phyloP scores from a whole-genome alignment of 2,113 vertebrate species.

The Notarius quadriscutis region DNA sequence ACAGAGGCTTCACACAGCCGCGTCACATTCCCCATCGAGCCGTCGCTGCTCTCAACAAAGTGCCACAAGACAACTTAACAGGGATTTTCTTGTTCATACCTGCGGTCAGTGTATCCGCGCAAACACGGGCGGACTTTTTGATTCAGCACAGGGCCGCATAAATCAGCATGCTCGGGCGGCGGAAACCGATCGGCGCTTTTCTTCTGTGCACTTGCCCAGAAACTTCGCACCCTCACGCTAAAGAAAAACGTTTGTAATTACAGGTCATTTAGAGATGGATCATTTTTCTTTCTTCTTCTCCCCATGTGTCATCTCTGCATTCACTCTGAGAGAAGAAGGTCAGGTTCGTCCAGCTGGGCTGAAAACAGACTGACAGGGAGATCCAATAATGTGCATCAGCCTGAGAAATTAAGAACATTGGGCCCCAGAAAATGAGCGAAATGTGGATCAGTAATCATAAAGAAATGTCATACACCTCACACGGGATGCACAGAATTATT shows the following conservation, averaged over 20 bases:
- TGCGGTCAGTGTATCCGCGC: conserved; percentile 65
- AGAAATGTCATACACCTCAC: not conserved
- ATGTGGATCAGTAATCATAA: not conserved
- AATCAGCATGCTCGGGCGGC: conserved; percentile 21
- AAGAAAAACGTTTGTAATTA: conserved; percentile 50
- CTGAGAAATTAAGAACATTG: not conserved
- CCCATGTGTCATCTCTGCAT: conserved; percentile 34
- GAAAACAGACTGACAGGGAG: not conserved
- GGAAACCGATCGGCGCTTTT: conserved; percentile 38
- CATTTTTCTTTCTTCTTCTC: conserved; percentile 11
- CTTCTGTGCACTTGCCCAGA: conserved; percentile 34
- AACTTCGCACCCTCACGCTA: conserved; percentile 38
- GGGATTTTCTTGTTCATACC: conserved; percentile 85
- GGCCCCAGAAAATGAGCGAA: not conserved
- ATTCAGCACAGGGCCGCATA: conserved; percentile 49
- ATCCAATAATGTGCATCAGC: no score
- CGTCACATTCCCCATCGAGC: conserved; percentile 73
- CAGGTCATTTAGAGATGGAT: conserved; percentile 29
- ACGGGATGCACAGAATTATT: not conserved
- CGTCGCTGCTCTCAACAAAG: conserved; percentile 71
- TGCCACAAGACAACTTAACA: conserved; percentile 81
- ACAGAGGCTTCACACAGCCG: conserved; percentile 66
- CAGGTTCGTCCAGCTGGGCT: conserved; percentile 11
- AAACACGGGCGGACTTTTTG: conserved; percentile 59
- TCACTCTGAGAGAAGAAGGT: conserved; percentile 17